Conservation (phyloP, 2,797 vertebrate genomes). For the Carapus acus region DNA sequence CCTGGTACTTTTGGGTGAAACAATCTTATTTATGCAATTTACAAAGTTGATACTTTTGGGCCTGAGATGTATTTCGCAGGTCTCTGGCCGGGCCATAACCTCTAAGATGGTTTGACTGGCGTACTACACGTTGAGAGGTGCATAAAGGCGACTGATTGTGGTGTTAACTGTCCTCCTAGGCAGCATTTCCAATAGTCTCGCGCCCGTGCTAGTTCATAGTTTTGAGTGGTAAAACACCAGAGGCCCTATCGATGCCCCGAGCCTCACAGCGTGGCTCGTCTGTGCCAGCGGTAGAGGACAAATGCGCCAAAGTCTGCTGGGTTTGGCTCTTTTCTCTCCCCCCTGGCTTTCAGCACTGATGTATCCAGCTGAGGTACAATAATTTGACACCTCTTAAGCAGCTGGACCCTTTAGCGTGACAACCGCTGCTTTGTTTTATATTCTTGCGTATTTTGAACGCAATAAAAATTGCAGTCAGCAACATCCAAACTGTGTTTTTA, state of each 20-base stretch:
- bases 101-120: conserved; percentile 30
- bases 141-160: conserved; percentile 58
- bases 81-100: conserved; percentile 35
- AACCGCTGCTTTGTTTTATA: conserved; percentile 79
- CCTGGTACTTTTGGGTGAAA: conserved; percentile 53
- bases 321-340: conserved; percentile 66
- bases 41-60: conserved; percentile 50
- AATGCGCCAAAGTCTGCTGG: conserved; percentile 76
- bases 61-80: conserved; percentile 29
- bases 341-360: conserved; percentile 65
- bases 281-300: conserved; percentile 70
- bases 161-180: conserved; percentile 55
- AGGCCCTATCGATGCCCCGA: conserved; percentile 59
- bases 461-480: conserved; percentile 83
- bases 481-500: conserved; percentile 75
- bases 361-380: conserved; percentile 84
- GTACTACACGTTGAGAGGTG: conserved; percentile 25
- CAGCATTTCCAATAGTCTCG: conserved; percentile 43
- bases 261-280: conserved; percentile 62
- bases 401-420: conserved; percentile 75
- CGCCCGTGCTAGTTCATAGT: conserved; percentile 50
- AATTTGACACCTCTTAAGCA: conserved; percentile 82
- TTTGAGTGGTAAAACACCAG: conserved; percentile 56
- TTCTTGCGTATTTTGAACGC: conserved; percentile 69
- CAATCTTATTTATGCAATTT: conserved; percentile 59